Evolutionary conservation across 2,113 vertebrate species (phyloP).

Genomic region (Aptenodytes patagonicus): DNA sequence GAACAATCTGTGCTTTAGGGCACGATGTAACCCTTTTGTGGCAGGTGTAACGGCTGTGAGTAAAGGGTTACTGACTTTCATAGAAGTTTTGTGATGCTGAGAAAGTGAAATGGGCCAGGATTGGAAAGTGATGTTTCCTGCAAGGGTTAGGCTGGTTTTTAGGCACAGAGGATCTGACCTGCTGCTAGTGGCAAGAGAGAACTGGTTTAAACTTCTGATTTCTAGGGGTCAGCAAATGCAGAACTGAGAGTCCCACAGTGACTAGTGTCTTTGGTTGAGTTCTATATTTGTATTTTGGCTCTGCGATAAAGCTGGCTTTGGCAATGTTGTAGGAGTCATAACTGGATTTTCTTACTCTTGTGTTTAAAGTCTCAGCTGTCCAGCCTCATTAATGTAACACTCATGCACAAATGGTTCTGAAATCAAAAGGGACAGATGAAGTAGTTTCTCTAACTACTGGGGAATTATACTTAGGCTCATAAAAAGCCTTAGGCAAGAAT

Average conservation of each 20-base stretch:
- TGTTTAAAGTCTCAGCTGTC: neutral
- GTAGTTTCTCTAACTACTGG: neutral
- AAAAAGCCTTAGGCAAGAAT: neutral
- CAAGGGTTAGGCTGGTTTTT: neutral
- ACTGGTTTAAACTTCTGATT: neutral
- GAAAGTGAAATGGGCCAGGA: neutral
- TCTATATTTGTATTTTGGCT: neutral
- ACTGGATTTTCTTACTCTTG: neutral
- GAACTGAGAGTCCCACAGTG: neutral
- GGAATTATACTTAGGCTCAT: neutral
- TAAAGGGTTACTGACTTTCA: neutral
- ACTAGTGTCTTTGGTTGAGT: neutral
- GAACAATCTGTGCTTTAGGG: neutral
- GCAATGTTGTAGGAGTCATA: neutral
- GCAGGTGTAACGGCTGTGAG: neutral
- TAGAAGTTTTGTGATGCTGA: neutral
- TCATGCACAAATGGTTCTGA: neutral
- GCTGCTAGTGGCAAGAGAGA: neutral
- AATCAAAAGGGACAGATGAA: neutral
- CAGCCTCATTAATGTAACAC: neutral
- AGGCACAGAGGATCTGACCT: neutral
- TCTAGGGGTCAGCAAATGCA: neutral
- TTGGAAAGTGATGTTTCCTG: neutral
- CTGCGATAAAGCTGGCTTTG: neutral
- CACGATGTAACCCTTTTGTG: neutral